phyloP scores from a whole-genome alignment of 2,113 vertebrate genomes.

The Gracilinanus agilis region DNA sequence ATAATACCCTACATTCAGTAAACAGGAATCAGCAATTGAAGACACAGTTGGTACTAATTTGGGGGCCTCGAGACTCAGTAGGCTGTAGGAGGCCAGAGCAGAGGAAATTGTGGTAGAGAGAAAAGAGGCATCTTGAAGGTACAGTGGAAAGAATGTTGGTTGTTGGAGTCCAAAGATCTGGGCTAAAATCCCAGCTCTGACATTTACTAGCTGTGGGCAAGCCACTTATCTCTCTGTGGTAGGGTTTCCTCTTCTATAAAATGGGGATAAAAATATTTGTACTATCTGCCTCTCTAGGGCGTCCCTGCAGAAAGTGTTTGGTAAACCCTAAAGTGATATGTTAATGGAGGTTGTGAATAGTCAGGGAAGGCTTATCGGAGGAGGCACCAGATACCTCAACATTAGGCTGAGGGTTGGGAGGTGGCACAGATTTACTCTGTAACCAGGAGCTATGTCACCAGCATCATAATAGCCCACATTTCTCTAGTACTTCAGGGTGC shows the following conservation, averaged over 20 bases:
- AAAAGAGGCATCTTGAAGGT: neutral
- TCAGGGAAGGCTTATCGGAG: neutral
- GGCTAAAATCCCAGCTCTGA: neutral
- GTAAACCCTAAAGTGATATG: neutral
- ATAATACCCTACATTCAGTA: neutral
- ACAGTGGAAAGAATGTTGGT: neutral
- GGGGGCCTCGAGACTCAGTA: neutral
- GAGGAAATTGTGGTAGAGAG: neutral
- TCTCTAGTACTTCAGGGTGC: too few relatives aligned
- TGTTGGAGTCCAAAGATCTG: neutral
- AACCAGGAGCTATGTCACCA: too few relatives aligned
- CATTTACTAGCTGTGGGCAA: neutral
- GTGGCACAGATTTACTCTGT: too few relatives aligned
- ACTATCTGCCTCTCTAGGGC: neutral
- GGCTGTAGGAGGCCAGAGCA: neutral
- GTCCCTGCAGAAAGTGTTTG: neutral
- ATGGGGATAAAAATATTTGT: too few relatives aligned
- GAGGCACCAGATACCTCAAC: neutral
- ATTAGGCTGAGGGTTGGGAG: too few relatives aligned
- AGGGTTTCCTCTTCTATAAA: too few relatives aligned
- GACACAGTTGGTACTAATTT: neutral
- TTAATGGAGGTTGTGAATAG: neutral
- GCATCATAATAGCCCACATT: too few relatives aligned
- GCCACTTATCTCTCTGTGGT: neutral
- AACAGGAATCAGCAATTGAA: neutral